Percentiles rank a stretch among this genome's conserved stretches.
phyloP scores from a whole-genome alignment of 2,888 invertebrate genomes.

The Campoletis raptor region DNA sequence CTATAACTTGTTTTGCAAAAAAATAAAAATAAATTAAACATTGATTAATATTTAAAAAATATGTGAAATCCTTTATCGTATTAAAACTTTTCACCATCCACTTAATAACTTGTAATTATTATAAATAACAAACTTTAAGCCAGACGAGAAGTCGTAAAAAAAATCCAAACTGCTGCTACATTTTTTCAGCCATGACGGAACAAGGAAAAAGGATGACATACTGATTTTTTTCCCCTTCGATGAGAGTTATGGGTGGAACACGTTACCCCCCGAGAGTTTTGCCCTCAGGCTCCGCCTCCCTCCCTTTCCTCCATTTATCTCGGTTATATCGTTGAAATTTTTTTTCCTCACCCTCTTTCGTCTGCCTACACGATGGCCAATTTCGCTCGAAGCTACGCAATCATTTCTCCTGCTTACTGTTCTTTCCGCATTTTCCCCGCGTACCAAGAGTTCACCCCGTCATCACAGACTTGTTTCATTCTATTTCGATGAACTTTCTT shows the following conservation, averaged over 20 bases:
- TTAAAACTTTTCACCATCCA: neutral
- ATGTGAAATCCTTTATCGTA: neutral
- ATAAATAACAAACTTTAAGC: neutral
- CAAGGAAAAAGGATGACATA: neutral
- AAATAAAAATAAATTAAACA: neutral
- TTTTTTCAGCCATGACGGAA: neutral
- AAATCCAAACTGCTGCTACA: neutral
- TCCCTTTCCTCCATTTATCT: constrained; percentile 46
- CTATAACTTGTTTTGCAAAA: neutral
- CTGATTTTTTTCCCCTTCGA: constrained; percentile 41
- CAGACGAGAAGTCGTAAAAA: neutral
- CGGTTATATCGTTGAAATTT: constrained; percentile 44
- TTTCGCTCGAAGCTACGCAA: constrained; percentile 31
- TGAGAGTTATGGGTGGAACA: neutral
- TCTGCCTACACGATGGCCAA: constrained; percentile 26
- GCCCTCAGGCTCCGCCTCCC: constrained; percentile 9
- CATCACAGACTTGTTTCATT: constrained; percentile 14
- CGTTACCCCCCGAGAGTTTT: constrained; percentile 38
- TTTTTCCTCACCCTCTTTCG: constrained; percentile 14
- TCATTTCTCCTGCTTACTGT: constrained; percentile 44
- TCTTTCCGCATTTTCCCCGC: constrained; percentile 25
- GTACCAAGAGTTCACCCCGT: neutral
- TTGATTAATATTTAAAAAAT: neutral
- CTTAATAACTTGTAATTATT: neutral
- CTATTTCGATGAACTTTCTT: neutral